Evolutionary conservation across 2,888 invertebrate species (phyloP), one percentile per base, ranked within the genome.

Genomic region (Sarcophaga variegata): DNA sequence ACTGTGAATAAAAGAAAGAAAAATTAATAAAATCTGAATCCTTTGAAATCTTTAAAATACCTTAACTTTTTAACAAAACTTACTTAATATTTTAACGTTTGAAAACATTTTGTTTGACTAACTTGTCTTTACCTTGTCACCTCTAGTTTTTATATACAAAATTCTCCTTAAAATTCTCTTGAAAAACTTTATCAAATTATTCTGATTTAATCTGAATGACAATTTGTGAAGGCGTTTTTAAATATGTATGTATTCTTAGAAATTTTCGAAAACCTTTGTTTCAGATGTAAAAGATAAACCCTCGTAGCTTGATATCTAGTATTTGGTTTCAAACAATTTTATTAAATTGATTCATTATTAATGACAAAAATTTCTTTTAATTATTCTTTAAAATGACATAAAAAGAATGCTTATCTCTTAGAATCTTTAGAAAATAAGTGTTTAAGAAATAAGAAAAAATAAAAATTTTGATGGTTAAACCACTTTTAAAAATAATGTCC

Each of bases 71-170:
- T 37, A 37, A 0, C 1, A 0, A 37, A 77, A 72, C 87, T 79
- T 47, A 87, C 87, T 22, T 6, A 63, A 54, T 71, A 87, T 49
- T 84, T 87, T 54, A 22, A 71, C 76, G 12, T 20, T 76, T 59
- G 75, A 67, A 71, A 71, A 79, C 87, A 87, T 87, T 67, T 81
- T 72, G 76, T 27, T 17, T 62, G 37, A 84, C 87, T 87, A 76
- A 8, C 37, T 8, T 37, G 37, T 37, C 37, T 70, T 54, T 14
- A 14, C 27, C 64, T 76, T 47, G 3, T 2, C 6, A 22, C 3
- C 54, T 11, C 49, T 20, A 22, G 54, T n/a, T 63, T 77, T 86
- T 80, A 37, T 80, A 77, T 81, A 74, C 27, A 12, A 69, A 82
- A 72, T 72, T 11, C 63, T n/a, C n/a, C 5, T 11, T 49, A 45